Evolutionary conservation across 2,797 vertebrate genomes (phyloP).

Genomic region (Syngnathus rostellatus): DNA sequence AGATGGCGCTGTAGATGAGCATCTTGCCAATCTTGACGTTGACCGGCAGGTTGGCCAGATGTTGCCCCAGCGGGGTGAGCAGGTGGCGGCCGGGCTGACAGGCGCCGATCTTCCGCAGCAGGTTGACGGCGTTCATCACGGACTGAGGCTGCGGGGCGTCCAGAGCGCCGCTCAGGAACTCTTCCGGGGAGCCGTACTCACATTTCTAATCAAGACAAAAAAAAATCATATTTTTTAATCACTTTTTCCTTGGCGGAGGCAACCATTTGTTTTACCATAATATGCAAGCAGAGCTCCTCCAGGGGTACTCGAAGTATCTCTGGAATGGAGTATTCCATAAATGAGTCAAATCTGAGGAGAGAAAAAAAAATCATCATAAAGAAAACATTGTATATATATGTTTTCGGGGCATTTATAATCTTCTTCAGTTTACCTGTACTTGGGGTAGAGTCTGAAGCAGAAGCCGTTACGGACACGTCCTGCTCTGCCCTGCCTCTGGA

Average conservation of each 20-base stretch:
- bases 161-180: constrained; percentile 83
- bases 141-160: constrained; percentile 90
- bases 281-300: constrained; percentile 94
- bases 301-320: constrained; percentile 95
- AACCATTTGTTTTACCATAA: constrained; percentile 76
- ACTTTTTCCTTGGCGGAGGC: neutral
- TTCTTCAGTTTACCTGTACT: constrained; percentile 71
- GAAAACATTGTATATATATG: neutral
- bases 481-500: constrained; percentile 93
- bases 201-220: constrained; percentile 71
- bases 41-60: constrained; percentile 89
- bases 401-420: neutral
- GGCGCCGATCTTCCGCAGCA: constrained; percentile 87
- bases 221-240: neutral
- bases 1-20: constrained; percentile 94
- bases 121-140: constrained; percentile 86
- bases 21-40: constrained; percentile 98
- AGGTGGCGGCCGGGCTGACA: constrained; percentile 74
- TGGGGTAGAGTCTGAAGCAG: constrained; percentile 91
- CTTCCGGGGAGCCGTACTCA: constrained; percentile 88
- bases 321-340: constrained; percentile 90
- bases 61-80: constrained; percentile 89
- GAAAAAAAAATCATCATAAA: constrained; percentile 1
- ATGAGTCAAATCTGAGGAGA: constrained; percentile 77
- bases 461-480: constrained; percentile 85